Base-by-base conservation (phyloP, 2,113 vertebrate species). In the Melanotaenia duboulayi region DNA sequence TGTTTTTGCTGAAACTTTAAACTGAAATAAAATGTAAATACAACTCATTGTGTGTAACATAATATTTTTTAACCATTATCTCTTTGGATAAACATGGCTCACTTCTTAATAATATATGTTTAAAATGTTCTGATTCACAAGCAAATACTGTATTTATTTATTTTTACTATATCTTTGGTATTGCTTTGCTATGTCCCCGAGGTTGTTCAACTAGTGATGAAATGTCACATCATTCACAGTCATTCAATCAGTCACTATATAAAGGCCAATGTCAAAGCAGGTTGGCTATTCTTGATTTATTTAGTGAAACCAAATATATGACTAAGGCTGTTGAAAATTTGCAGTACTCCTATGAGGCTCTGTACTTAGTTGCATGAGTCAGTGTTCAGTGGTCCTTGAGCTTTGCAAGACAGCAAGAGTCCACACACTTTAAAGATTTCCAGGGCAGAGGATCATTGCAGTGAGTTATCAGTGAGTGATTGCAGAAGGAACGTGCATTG, bases 391-490 rank as follows among this genome's bases (percentile, higher is more conserved):
- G 67, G 55, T 67, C 32, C 55, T 85, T 65, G 37, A 83, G 61
- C 11, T n/a, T 55, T 44, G 37, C 4, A 1, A 65, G 16, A 64
- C 20, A 65, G 65, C 49, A 32, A 54, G 63, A 67, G 56, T 78
- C 56, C 57, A 58, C 40, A 40, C 48, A 52, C 49, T 44, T 64
- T 68, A 44, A 68, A 67, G 66, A 74, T 60, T 67, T 74, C 52
- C 23, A 39, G 24, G 3, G n/a, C 32, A 40, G 39, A 68, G 74
- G 58, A 37, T 20, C 42, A 55, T 8, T 24, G 50, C 56, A 66
- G 58, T 52, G 66, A 77, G 71, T 63, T 80, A 74, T 81, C 58
- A 56, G 76, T 28, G 37, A 65, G 63, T 58, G 73, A 84, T 69
- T 82, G 73, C 25, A 70, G 37, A 61, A 55, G 71, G 68, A 67